Evolutionary conservation across 1,140 invertebrate genomes (phyloP).

Genomic region (Brevipalpus yothersi): DNA sequence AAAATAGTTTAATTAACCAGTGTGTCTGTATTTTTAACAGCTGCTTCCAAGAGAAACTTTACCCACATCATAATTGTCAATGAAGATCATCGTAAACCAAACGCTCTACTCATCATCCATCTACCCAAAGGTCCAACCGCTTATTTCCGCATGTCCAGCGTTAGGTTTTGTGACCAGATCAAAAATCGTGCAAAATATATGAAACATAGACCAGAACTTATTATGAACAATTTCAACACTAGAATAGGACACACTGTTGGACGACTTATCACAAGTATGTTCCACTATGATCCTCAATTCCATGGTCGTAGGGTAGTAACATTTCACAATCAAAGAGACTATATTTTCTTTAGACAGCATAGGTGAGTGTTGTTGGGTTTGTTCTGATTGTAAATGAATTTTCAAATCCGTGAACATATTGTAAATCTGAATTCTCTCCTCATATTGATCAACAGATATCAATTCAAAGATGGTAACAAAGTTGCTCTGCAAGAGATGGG

Average conservation of each 20-base stretch:
- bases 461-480: constrained; percentile 58
- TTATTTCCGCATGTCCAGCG: constrained; percentile 34
- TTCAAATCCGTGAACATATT: neutral
- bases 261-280: constrained; percentile 79
- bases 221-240: constrained; percentile 88
- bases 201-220: constrained; percentile 69
- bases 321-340: constrained; percentile 96
- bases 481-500: constrained; percentile 76
- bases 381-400: neutral
- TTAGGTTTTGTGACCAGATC: constrained; percentile 25
- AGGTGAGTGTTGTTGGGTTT: constrained; percentile 28
- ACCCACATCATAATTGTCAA: constrained; percentile 82
- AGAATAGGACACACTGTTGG: constrained; percentile 65
- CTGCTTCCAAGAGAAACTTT: constrained; percentile 43
- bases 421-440: neutral
- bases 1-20: neutral
- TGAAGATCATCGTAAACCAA: constrained; percentile 70
- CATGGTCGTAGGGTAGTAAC: constrained; percentile 72
- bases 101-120: constrained; percentile 73
- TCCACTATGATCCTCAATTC: constrained; percentile 88
- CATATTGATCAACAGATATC: constrained; percentile 33
- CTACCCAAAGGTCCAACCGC: constrained; percentile 87
- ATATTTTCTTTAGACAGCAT: constrained; percentile 95
- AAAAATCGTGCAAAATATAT: constrained; percentile 31
- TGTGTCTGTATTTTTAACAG: constrained; percentile 14